phyloP scores from a whole-genome alignment of 2,888 invertebrate species.

The Zhuqinia jingwanae region DNA sequence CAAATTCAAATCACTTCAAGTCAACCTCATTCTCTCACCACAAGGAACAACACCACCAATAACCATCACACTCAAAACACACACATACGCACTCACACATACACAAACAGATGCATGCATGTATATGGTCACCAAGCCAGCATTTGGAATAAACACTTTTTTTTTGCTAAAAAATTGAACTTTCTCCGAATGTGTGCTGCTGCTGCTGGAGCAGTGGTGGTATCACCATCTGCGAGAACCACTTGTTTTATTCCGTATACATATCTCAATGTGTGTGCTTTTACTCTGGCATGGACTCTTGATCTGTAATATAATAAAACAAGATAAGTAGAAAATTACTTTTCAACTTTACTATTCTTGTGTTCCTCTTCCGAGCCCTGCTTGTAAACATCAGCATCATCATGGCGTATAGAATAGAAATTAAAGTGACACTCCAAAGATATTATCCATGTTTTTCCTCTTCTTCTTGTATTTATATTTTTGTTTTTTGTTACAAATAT shows the following conservation, averaged over 20 bases:
- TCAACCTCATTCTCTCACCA: background rate
- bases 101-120: background rate
- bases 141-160: background rate
- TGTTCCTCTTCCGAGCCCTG: background rate
- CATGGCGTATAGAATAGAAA: background rate
- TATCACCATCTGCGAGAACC: background rate
- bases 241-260: background rate
- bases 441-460: background rate
- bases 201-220: background rate
- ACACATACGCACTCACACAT: background rate
- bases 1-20: constrained; percentile 17
- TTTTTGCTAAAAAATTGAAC: background rate
- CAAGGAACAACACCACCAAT: background rate
- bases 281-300: background rate
- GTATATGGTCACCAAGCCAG: no score
- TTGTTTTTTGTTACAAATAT: background rate
- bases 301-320: constrained; percentile 38
- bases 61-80: background rate
- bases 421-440: background rate
- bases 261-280: background rate
- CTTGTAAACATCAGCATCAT: background rate
- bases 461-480: background rate
- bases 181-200: background rate
- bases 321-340: constrained; percentile 46
- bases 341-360: background rate